Conservation (phyloP, 1,140 invertebrate genomes). For the Drosophila ogumai region DNA sequence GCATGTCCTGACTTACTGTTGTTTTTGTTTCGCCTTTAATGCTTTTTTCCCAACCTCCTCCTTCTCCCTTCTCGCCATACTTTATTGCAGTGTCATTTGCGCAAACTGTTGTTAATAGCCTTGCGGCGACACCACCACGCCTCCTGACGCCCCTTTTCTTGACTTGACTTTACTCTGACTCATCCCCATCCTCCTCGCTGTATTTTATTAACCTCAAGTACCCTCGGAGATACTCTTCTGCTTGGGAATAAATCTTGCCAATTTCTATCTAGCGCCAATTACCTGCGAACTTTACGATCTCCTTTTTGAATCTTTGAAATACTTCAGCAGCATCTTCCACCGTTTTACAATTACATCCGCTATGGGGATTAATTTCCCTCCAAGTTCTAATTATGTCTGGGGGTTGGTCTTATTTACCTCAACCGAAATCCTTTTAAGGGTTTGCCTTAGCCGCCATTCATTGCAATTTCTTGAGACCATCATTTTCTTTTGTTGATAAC, state of each 20-base stretch:
- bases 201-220: slow-evolving; percentile 15
- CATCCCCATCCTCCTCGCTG: background rate
- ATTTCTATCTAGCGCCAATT: slow-evolving; percentile 8
- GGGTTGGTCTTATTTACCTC: background rate
- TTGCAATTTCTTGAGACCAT: background rate
- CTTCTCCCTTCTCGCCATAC: slow-evolving; percentile 20
- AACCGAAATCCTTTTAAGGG: background rate
- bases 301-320: background rate
- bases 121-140: slow-evolving; percentile 48
- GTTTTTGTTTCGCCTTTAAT: slow-evolving; percentile 64
- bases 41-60: slow-evolving; percentile 32
- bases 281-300: slow-evolving; percentile 4
- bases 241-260: background rate
- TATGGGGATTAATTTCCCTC: slow-evolving; percentile 4
- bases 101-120: slow-evolving; percentile 82
- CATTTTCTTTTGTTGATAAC: background rate
- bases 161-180: slow-evolving; percentile 1
- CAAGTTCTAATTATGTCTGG: background rate
- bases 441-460: background rate
- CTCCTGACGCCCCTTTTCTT: slow-evolving; percentile 3
- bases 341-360: slow-evolving; percentile 19
- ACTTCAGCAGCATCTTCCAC: background rate
- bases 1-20: slow-evolving; percentile 27
- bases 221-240: background rate
- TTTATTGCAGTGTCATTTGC: slow-evolving; percentile 80